Evolutionary conservation across 2,113 vertebrate genomes (phyloP).

Genomic region (Acanthochromis polyacanthus): DNA sequence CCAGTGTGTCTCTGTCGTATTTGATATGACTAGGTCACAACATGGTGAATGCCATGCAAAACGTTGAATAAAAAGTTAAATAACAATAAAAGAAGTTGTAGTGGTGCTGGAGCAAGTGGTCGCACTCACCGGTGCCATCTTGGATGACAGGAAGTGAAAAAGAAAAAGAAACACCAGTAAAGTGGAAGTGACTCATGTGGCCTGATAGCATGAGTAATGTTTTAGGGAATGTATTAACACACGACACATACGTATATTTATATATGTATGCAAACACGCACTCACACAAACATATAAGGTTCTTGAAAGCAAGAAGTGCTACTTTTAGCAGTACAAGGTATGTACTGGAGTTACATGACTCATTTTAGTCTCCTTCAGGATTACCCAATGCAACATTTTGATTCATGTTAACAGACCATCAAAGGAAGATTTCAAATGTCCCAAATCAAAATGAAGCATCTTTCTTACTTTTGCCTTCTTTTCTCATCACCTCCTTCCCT

Average conservation of each 20-base stretch:
- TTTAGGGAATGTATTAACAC: constrained; percentile 1
- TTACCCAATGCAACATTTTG: constrained; percentile 1
- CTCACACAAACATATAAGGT: neutral
- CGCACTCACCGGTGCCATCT: no score
- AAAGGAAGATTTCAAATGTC: constrained; percentile 4
- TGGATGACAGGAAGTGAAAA: neutral
- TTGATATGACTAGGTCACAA: no score
- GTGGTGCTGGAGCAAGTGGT: no score
- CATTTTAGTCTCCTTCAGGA: constrained; percentile 19
- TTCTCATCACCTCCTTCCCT: neutral
- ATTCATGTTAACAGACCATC: constrained; percentile 29
- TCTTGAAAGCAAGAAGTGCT: neutral
- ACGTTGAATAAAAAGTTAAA: no score
- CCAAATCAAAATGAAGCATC: no score
- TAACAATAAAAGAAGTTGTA: no score
- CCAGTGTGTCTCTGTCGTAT: no score
- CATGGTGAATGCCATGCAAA: no score
- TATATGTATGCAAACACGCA: neutral
- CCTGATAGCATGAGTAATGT: constrained; percentile 29
- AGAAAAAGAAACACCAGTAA: constrained; percentile 1
- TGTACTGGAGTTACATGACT: neutral
- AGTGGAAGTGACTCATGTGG: constrained; percentile 3
- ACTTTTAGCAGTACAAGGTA: neutral
- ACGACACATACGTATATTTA: neutral
- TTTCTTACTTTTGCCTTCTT: neutral